These are phyloP conservation scores for Monarcha castaneiventris DNA, from an alignment of 2,113 vertebrate genomes.

Conservation along the genomic window DNA sequence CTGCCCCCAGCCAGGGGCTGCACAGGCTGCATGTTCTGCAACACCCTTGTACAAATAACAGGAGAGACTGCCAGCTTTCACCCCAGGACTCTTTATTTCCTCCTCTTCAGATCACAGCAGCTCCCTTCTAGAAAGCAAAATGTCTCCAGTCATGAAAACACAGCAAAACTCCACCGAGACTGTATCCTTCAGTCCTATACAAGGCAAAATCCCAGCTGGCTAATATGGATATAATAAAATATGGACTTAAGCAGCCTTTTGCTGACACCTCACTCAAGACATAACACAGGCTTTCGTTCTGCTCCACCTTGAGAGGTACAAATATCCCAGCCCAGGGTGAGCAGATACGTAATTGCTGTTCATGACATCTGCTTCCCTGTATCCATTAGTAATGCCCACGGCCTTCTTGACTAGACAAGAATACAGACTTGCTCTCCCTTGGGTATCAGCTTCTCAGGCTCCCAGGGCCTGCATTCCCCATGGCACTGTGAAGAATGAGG, in stretches of 20 bases:
- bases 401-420: background rate
- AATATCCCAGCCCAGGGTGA: background rate
- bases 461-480: background rate
- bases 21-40: background rate
- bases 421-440: background rate
- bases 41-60: background rate
- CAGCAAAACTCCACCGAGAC: background rate
- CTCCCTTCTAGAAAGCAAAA: background rate
- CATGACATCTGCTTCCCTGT: background rate
- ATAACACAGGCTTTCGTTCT: background rate
- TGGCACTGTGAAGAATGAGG: accelerated
- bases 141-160: background rate
- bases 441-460: background rate
- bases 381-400: background rate
- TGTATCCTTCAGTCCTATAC: background rate
- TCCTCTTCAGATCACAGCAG: background rate
- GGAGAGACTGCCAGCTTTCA: background rate
- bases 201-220: background rate
- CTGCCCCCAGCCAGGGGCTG: background rate
- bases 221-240: background rate
- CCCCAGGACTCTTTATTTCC: background rate
- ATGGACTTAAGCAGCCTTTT: background rate
- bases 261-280: background rate
- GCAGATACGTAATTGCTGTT: background rate
- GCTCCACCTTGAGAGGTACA: background rate